These are phyloP conservation scores for Pelobates fuscus DNA, from an alignment of 2,113 vertebrate genomes.

Conservation along the genomic window DNA sequence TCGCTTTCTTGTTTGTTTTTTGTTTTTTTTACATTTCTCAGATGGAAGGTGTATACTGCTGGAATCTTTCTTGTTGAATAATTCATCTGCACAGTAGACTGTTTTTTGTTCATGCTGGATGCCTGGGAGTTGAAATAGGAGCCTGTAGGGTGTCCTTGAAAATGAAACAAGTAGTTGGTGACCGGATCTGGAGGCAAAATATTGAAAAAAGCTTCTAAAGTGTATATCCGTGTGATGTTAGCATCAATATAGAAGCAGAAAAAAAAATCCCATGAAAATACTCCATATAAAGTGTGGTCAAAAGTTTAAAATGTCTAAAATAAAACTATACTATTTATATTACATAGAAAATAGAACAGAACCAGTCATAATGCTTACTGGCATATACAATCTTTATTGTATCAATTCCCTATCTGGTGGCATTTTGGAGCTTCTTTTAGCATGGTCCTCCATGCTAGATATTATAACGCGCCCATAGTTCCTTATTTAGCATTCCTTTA, in stretches of 20 bases:
- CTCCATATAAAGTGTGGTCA: constrained; percentile 10
- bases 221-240: background rate
- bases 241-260: background rate
- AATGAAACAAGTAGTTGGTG: constrained; percentile 37
- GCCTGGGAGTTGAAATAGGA: constrained; percentile 34
- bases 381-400: no score
- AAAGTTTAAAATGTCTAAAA: constrained; percentile 3
- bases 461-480: no score
- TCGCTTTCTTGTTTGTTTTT: no score
- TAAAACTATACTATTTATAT: background rate
- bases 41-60: background rate
- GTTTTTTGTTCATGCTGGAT: constrained; percentile 21
- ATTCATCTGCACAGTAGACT: constrained; percentile 26
- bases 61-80: constrained; percentile 30
- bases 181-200: constrained; percentile 43
- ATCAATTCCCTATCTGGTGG: no score
- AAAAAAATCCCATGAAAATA: constrained; percentile 12
- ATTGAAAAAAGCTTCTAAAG: constrained; percentile 47
- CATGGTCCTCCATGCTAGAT: no score
- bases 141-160: constrained; percentile 36
- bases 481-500: no score
- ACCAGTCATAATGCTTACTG: no score
- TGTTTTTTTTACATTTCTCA: background rate
- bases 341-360: no score
- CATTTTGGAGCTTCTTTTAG: no score